Evolutionary conservation across 2,797 vertebrate genomes (phyloP).

Genomic region (Sebastiscus albofasciatus): DNA sequence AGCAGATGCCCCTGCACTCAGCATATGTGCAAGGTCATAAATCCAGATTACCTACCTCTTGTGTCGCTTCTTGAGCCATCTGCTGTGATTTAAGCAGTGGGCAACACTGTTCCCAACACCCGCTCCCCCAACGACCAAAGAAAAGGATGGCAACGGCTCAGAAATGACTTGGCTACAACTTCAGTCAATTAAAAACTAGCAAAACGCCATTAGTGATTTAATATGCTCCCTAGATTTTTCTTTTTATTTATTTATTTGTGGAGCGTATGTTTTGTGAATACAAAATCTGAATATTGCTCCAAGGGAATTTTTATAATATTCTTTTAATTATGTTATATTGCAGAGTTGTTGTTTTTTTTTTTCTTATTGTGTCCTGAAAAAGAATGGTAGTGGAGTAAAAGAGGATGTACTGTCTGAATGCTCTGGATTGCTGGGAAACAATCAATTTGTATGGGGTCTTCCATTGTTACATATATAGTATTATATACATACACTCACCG

Average conservation of each 20-base stretch:
- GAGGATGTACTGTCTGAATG: background rate
- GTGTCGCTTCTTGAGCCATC: constrained; percentile 75
- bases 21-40: constrained; percentile 82
- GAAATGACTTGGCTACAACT: constrained; percentile 8
- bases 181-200: constrained; percentile 19
- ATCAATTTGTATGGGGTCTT: background rate
- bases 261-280: background rate
- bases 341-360: background rate
- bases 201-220: constrained; percentile 2
- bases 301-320: background rate
- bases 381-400: background rate
- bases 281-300: background rate
- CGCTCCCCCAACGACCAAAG: background rate
- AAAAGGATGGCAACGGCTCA: constrained; percentile 3
- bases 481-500: background rate
- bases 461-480: background rate
- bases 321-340: background rate
- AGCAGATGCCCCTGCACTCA: constrained; percentile 76
- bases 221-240: background rate
- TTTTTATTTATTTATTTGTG: background rate
- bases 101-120: constrained; percentile 16
- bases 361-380: background rate
- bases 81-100: constrained; percentile 74
- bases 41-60: constrained; percentile 81
- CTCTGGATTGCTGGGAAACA: background rate